A percentile compares a stretch with the other conserved stretches of the same genome.
phyloP scores from a whole-genome alignment of 53 echinoderm and acorn worm species.

The Stichopus horrens region DNA sequence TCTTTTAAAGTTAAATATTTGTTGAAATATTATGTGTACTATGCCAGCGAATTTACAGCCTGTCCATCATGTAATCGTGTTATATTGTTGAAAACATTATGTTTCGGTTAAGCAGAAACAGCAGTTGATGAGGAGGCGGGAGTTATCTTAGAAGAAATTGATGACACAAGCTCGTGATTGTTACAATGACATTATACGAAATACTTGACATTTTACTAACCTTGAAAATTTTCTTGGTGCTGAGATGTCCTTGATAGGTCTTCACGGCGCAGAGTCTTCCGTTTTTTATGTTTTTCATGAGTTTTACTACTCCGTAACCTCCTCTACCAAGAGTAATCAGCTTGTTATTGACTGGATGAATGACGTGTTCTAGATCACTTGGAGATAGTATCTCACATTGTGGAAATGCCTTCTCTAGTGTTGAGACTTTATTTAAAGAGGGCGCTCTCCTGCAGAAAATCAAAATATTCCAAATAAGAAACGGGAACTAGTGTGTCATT shows the following conservation, averaged over 20 bases:
- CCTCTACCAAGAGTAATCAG: slow-evolving; percentile 9
- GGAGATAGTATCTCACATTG: not conserved
- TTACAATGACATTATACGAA: too few relatives aligned
- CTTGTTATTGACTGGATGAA: not conserved
- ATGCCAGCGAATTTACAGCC: too few relatives aligned
- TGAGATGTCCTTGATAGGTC: not conserved
- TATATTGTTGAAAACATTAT: too few relatives aligned
- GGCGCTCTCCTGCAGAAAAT: not conserved
- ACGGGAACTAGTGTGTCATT: not conserved
- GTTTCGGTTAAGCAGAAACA: too few relatives aligned
- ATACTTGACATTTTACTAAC: not conserved
- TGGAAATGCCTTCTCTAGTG: not conserved
- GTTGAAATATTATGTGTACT: too few relatives aligned
- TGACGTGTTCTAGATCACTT: not conserved
- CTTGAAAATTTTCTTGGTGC: not conserved
- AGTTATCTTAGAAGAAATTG: too few relatives aligned
- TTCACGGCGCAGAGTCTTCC: slow-evolving; percentile 13
- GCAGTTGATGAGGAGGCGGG: too few relatives aligned
- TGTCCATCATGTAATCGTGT: too few relatives aligned
- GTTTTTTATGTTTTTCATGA: slow-evolving; percentile 4
- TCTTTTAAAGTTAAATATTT: too few relatives aligned
- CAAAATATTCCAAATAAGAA: not conserved
- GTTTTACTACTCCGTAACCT: slow-evolving; percentile 3
- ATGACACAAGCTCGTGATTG: too few relatives aligned
- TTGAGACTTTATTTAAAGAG: not conserved